Base-by-base conservation (phyloP, 2,113 vertebrate species). In the Prochilodus magdalenae region DNA sequence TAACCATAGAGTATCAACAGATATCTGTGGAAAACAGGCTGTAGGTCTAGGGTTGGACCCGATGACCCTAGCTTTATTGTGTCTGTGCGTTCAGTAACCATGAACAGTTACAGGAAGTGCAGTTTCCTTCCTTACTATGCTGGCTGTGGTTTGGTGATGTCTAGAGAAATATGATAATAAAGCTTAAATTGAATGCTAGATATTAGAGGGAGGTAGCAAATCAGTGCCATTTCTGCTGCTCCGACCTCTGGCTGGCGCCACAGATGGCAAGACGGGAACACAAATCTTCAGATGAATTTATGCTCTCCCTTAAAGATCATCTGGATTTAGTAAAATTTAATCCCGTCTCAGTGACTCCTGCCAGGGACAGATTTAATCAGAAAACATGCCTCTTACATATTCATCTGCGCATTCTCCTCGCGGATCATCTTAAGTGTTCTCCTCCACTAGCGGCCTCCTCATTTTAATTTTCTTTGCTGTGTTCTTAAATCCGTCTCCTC, bases 361-460 rank as follows among this genome's bases (percentile, higher is more conserved):
- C 72, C 16, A 47, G 75, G 79, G 67, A 60, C 59, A 79, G 74
- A 85, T 87, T 89, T 84, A 86, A 87, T 88, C 81, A 87, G 80
- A 72, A 83, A 85, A 79, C 84, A 85, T 74, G 69, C 24, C 60
- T 74, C 16, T 78, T 87, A 83, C 84, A 85, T 87, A 87, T 88
- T 87, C 86, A 86, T 82, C 80, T 82, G 40, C 13, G 55, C 75
- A 65, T 75, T 77, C 75, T 57, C 67, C 59, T 51, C 49, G 65
- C 76, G 20, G 80, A 70, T 55, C 29, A 29, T 79, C 40, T 80
- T 75, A 83, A 87, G 80, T 80, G 59, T 27, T 75, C 60, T 74
- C 69, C 57, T 30, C 57, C 67, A 69, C 62, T 29, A 67, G 63
- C 27, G 49, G 74, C 20, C 44, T 80, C 72, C 77, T 80, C 33